Evolutionary conservation across 2,888 invertebrate species (phyloP).

Genomic region (Drosophila picticornis): DNA sequence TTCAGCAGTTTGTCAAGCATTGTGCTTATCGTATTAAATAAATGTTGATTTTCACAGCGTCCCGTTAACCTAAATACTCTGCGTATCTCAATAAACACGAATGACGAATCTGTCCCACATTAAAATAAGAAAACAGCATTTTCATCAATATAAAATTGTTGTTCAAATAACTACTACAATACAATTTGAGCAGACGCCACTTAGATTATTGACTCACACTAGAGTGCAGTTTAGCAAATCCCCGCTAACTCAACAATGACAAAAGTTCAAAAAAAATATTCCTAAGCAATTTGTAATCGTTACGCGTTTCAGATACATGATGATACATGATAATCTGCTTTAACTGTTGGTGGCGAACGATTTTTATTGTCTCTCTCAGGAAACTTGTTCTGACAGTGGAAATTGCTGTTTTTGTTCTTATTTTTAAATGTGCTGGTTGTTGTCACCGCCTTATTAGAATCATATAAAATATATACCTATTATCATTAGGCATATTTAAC

Average conservation of each 20-base stretch:
- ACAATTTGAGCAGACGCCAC: background rate
- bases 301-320: slow-evolving; percentile 3
- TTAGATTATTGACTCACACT: background rate
- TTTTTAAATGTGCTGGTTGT: slow-evolving; percentile 22
- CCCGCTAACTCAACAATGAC: background rate
- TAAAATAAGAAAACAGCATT: background rate
- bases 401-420: slow-evolving; percentile 29
- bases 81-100: background rate
- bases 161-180: background rate
- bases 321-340: slow-evolving; percentile 15
- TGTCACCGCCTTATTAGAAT: slow-evolving; percentile 38
- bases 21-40: background rate
- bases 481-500: slow-evolving; percentile 59
- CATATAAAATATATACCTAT: slow-evolving; percentile 51
- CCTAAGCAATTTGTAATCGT: background rate
- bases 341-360: slow-evolving; percentile 6
- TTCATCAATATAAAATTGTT: background rate
- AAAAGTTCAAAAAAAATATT: too few relatives aligned
- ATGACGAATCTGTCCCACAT: background rate
- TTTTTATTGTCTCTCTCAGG: slow-evolving; percentile 28
- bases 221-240: background rate
- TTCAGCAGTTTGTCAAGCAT: slow-evolving; percentile 5
- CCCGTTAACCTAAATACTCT: background rate
- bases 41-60: background rate
- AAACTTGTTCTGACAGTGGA: slow-evolving; percentile 44